Evolutionary conservation across 2,113 vertebrate genomes (phyloP).

Genomic region (Pithys albifrons): DNA sequence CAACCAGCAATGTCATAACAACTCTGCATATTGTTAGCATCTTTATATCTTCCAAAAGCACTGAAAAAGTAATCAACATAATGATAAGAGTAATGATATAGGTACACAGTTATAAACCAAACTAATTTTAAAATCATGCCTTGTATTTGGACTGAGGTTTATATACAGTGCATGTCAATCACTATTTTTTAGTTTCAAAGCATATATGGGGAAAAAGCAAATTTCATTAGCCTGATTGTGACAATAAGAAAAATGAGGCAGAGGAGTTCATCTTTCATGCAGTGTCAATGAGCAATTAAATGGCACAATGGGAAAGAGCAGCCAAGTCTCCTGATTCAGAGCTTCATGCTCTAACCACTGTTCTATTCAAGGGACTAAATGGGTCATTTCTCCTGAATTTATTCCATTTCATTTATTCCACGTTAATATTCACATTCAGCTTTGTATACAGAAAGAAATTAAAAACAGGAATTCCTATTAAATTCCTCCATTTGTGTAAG

Average conservation of each 20-base stretch:
- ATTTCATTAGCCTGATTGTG: not conserved
- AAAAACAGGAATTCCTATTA: not conserved
- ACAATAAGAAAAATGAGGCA: not conserved
- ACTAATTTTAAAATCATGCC: not conserved
- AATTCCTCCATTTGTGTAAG: not conserved
- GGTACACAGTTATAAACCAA: not conserved
- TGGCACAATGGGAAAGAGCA: not conserved
- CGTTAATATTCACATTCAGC: not conserved
- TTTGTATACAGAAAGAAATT: not conserved
- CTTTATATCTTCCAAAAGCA: not conserved
- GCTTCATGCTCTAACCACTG: not conserved
- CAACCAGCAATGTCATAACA: not conserved
- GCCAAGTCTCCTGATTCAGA: not conserved
- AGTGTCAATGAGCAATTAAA: not conserved
- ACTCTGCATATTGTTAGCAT: not conserved
- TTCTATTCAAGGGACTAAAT: not conserved
- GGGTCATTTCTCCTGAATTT: not conserved
- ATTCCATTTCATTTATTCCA: not conserved
- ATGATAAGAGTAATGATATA: not conserved
- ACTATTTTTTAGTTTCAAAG: not conserved
- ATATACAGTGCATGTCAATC: not conserved
- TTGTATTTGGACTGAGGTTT: not conserved
- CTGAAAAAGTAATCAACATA: not conserved
- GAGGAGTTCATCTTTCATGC: not conserved
- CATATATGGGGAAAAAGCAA: not conserved